phyloP scores from a whole-genome alignment of 2,797 vertebrate genomes.

The Acanthiza pusilla region DNA sequence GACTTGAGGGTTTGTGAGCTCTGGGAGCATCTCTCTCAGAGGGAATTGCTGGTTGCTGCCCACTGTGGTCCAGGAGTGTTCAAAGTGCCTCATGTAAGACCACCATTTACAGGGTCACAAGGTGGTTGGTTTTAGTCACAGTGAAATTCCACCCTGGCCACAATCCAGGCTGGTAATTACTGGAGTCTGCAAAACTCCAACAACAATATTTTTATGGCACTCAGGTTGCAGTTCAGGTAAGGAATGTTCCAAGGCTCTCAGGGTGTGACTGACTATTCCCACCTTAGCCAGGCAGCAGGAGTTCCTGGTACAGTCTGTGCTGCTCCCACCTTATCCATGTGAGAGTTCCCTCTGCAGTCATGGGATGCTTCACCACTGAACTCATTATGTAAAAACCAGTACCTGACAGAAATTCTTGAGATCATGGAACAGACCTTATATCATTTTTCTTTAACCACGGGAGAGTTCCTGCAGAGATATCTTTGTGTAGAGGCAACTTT shows the following conservation, averaged over 20 bases:
- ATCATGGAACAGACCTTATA: not conserved
- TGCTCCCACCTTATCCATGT: not conserved
- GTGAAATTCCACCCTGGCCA: not conserved
- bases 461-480: not conserved
- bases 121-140: not conserved
- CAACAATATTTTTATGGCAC: rapidly evolving
- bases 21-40: not conserved
- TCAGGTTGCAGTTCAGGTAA: not conserved
- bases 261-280: not conserved
- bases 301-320: not conserved
- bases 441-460: not conserved
- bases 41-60: not conserved
- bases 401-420: not conserved
- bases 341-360: not conserved
- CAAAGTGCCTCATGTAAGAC: not conserved
- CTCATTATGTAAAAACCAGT: not conserved
- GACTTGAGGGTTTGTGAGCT: not conserved
- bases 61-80: not conserved
- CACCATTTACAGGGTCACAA: no score
- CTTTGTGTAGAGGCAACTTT: not conserved
- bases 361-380: not conserved
- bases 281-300: not conserved
- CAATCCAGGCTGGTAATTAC: not conserved
- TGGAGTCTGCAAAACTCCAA: no score
- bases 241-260: not conserved